Evolutionary conservation across 2,113 vertebrate genomes (phyloP).

Genomic region (Danionella cerebrum): DNA sequence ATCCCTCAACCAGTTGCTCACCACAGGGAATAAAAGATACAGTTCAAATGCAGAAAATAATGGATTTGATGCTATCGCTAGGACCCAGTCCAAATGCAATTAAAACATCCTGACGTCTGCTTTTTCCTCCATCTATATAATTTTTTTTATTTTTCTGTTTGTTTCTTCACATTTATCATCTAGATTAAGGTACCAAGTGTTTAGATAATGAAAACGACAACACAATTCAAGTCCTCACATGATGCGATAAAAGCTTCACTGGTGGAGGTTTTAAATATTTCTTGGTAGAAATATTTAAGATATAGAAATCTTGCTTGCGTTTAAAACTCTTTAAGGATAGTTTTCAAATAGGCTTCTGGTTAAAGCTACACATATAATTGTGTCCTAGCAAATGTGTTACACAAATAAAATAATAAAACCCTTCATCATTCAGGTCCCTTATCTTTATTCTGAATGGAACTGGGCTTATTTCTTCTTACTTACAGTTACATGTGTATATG

Average conservation of each 20-base stretch:
- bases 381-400: too few relatives aligned
- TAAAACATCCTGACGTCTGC: neutral
- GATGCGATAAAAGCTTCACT: neutral
- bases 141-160: neutral
- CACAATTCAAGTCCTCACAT: slow-evolving; percentile 1
- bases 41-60: slow-evolving; percentile 10
- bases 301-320: neutral
- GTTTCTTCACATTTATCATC: neutral
- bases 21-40: neutral
- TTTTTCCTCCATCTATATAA: neutral
- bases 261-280: too few relatives aligned
- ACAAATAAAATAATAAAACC: too few relatives aligned
- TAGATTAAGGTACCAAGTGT: neutral
- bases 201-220: neutral
- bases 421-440: too few relatives aligned
- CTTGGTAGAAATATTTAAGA: too few relatives aligned
- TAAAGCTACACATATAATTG: too few relatives aligned
- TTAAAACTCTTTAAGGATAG: neutral
- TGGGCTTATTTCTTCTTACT: too few relatives aligned
- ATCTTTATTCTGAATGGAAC: too few relatives aligned
- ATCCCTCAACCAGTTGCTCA: too few relatives aligned
- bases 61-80: neutral
- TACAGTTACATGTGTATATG: too few relatives aligned
- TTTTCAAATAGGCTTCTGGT: too few relatives aligned
- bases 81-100: neutral